Evolutionary conservation across 2,113 vertebrate species (phyloP).

Genomic region (Diphyllodes magnificus): DNA sequence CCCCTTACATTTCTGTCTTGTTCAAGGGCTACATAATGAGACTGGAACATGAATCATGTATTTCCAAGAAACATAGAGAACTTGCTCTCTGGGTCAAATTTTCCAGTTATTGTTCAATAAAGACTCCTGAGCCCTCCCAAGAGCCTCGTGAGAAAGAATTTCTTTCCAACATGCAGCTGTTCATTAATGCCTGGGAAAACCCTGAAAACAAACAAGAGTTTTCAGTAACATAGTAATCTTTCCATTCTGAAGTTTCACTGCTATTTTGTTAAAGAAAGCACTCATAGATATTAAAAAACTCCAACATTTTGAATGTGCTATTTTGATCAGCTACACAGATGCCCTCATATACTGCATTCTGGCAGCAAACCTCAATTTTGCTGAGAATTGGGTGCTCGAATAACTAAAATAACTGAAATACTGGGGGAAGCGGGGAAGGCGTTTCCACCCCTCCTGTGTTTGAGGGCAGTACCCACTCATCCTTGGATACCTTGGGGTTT

Average conservation of each 20-base stretch:
- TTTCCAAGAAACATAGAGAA: slow-evolving; percentile 15
- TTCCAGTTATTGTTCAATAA: slow-evolving; percentile 29
- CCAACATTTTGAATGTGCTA: not conserved
- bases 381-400: not conserved
- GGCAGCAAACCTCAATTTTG: not conserved
- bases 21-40: not conserved
- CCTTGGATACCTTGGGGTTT: not conserved
- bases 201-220: not conserved
- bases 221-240: not conserved
- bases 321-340: not conserved
- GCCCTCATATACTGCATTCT: not conserved
- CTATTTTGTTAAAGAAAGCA: not conserved
- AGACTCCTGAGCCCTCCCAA: not conserved
- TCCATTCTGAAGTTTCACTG: not conserved
- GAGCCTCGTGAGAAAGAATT: not conserved
- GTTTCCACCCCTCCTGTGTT: not conserved
- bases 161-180: not conserved
- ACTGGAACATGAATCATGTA: not conserved
- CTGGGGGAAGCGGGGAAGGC: rapidly evolving
- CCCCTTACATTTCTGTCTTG: not conserved
- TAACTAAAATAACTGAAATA: not conserved
- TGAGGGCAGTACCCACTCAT: not conserved
- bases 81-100: not conserved
- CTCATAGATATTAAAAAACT: not conserved
- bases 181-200: slow-evolving; percentile 8